Evolutionary conservation across 92 coral and sea anemone genomes (phyloP), one percentile per base, ranked within the genome.

Genomic region (Blastomussa wellsi): DNA sequence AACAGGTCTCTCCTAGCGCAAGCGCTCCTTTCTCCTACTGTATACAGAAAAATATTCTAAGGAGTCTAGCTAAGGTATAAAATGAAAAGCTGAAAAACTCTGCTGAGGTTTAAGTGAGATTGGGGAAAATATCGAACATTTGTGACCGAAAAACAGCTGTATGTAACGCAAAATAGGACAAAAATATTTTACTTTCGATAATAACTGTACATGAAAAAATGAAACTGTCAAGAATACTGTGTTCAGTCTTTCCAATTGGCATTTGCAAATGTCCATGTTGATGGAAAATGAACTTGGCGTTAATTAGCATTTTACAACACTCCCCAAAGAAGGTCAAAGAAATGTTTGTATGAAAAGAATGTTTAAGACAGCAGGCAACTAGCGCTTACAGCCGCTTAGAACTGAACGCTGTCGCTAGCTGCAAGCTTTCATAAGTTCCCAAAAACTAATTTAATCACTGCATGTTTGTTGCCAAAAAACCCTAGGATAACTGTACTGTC

Each of bases 271-370:
- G n/a, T 49, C 19, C 80, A 52, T 7, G 47, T 51, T 77, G 8
- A 52, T 32, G 31, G 10, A 20, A 57, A 16, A 22, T 51, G 51
- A 39, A 32, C 24, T 16, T 9, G 66, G 28, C 24, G 39, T 19
- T 74, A 51, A 52, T 77, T 53, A 51, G 48, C 80, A 77, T 77
- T 47, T 47, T 74, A 22, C 32, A 24, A 32, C 31, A 35, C 80
- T 51, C 80, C 29, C 66, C 13, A 24, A 65, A 51, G 62, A 52
- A 49, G 7, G 19, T 44, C 13, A 24, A 65, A 51, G 62, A 52
- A 49, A 13, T 5, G 49, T 29, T 31, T 29, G 59, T 22, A 12
- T 26, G 38, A 0, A 0, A 76, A 76, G 7, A 51, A 76, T 52
- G 42, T 11, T 68, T 33, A 33, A 38, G 26, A 36, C 28, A 3